Percentiles rank a stretch among this genome's conserved stretches.
These are phyloP conservation scores for Nemurella pictetii DNA, from an alignment of 2,888 invertebrate species.

Conservation along the genomic window DNA sequence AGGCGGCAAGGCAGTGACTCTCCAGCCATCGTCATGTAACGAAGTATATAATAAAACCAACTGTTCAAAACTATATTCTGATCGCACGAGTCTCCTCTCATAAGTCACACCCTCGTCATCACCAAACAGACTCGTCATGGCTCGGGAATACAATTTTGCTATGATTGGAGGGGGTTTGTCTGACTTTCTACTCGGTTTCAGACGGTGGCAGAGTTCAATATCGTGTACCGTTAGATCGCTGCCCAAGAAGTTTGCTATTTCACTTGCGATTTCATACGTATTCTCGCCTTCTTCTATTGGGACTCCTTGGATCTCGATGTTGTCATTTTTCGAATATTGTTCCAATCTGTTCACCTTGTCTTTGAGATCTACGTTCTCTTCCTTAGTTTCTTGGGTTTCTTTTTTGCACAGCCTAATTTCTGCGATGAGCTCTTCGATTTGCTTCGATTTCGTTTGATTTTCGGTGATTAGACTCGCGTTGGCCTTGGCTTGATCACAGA, in stretches of 20 bases:
- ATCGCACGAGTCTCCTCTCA: too few species aligned
- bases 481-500: too few species aligned
- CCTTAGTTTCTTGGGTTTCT: neutral
- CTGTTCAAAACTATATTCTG: too few species aligned
- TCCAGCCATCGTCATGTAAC: too few species aligned
- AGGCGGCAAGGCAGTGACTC: too few species aligned
- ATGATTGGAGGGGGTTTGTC: neutral
- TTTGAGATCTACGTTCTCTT: neutral
- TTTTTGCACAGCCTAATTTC: neutral
- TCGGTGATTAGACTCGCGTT: too few species aligned
- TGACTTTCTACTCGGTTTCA: neutral
- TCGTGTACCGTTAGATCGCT: neutral
- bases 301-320: neutral
- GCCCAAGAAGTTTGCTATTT: neutral
- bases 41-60: too few species aligned
- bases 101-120: too few species aligned
- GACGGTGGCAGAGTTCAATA: constrained; percentile 14
- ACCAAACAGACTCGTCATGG: too few species aligned
- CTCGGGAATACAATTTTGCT: neutral
- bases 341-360: neutral
- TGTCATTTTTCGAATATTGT: neutral
- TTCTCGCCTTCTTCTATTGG: neutral
- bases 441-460: too few species aligned
- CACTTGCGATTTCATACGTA: neutral
- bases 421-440: too few species aligned